A percentile compares a stretch with the other conserved stretches of the same genome.
phyloP scores from a whole-genome alignment of 2,113 vertebrate species.

The Pogonocichla stellata region DNA sequence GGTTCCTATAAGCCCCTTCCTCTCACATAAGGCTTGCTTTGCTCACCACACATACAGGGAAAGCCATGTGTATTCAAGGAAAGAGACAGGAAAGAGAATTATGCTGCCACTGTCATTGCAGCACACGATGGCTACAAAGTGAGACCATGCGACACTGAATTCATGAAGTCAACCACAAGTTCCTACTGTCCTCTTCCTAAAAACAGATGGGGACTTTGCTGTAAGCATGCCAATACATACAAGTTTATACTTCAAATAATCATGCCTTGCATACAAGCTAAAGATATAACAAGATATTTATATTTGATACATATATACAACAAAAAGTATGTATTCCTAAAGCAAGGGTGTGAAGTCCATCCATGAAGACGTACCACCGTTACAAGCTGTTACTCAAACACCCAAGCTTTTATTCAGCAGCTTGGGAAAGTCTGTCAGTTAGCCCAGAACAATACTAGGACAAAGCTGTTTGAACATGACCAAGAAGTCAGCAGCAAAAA shows the following conservation, averaged over 20 bases:
- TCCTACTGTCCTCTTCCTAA: neutral
- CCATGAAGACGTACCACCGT: neutral
- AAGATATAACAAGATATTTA: neutral
- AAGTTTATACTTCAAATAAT: neutral
- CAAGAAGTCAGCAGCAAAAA: neutral
- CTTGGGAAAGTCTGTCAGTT: neutral
- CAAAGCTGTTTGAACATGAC: neutral
- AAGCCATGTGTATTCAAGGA: neutral
- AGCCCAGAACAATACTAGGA: neutral
- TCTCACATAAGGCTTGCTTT: neutral
- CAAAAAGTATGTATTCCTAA: neutral
- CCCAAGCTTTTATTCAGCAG: neutral
- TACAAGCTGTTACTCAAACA: neutral
- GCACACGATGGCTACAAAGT: neutral
- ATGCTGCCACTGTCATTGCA: neutral
- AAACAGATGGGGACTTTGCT: neutral
- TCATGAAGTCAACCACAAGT: neutral
- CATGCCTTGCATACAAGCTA: neutral
- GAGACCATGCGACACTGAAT: neutral
- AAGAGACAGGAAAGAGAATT: neutral
- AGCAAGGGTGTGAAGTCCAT: neutral
- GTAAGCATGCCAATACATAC: neutral
- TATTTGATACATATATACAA: neutral
- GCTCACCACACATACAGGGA: rapidly evolving
- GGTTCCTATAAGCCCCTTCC: neutral